Evolutionary conservation across 2,888 invertebrate genomes (phyloP), one percentile per base, ranked within the genome.

Genomic region (Tridacna gigas): DNA sequence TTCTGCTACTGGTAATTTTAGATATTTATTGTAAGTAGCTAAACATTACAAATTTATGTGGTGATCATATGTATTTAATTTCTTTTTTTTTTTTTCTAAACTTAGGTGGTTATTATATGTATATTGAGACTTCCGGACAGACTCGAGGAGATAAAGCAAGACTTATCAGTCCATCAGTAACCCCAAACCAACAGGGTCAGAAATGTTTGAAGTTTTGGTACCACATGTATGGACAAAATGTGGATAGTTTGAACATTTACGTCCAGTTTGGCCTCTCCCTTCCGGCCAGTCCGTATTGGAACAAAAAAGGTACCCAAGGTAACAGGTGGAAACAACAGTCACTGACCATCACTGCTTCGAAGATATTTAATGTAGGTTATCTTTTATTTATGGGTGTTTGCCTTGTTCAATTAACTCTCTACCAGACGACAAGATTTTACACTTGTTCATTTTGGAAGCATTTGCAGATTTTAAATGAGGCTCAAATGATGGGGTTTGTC

Each of bases 171-270:
- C 92, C 92, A 9, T 76, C 86, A 45, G 82, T 92, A 3, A 22
- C 74, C 12, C 47, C 83, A 0, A 84, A 81, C 0, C 80, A 84
- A 13, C 56, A 63, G 15, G 89, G 89, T n/a, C 83, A 85, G 20
- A 90, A 85, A 74, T 93, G 93, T 84, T 69, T 92, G n/a, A 89
- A 88, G 0, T 92, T 92, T 89, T 93, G 92, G 91, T 93, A 92
- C 77, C 89, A 91, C 83, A 93, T 92, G 92, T 92, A 92, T 83
- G 93, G 91, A 4, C 88, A 86, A 9, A 81, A 89, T 83, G 90
- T 92, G 4, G 90, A 86, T 56, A 75, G 82, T 13, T 90, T 92
- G 9, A 91, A 88, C 65, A 86, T 93, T 48, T 92, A 92, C 45
- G 78, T 90, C 20, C 86, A 90, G 83, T 88, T 84, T 69, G 90